phyloP scores from a whole-genome alignment of 2,113 vertebrate genomes.

The Albula glossodonta region DNA sequence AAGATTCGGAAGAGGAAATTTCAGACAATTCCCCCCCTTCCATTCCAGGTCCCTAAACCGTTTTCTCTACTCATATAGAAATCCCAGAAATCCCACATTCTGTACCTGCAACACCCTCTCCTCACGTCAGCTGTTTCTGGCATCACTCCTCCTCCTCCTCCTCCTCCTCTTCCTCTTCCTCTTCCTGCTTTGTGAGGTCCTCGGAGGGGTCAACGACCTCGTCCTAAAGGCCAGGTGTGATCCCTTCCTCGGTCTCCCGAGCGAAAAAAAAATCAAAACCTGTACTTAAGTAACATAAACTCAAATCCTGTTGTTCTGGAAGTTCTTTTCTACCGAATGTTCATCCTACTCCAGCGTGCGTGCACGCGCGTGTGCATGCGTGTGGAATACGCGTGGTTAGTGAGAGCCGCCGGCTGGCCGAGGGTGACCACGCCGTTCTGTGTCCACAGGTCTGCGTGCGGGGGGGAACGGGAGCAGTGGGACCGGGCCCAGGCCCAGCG shows the following conservation, averaged over 20 bases:
- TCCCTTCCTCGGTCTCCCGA: background rate
- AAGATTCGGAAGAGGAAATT: background rate
- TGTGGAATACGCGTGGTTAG: conserved; percentile 26
- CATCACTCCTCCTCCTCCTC: background rate
- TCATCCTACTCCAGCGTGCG: background rate
- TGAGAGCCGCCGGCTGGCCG: background rate
- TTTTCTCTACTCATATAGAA: background rate
- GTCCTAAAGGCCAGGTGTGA: conserved; percentile 10
- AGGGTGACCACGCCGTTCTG: conserved; percentile 1
- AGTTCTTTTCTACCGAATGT: background rate
- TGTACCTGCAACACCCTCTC: background rate
- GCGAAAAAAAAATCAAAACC: background rate
- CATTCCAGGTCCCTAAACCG: background rate
- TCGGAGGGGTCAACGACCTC: conserved; percentile 1
- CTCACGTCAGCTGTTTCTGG: background rate
- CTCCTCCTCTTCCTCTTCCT: background rate
- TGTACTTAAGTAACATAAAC: background rate
- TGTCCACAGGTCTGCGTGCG: conserved; percentile 64
- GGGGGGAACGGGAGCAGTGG: conserved; percentile 86
- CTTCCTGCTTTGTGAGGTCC: background rate
- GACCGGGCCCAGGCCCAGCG: conserved; percentile 82
- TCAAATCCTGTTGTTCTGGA: background rate
- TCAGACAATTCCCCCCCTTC: background rate
- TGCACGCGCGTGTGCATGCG: background rate
- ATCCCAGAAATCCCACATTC: background rate